Evolutionary conservation across 2,113 vertebrate genomes (phyloP).

Genomic region (Malurus melanocephalus): DNA sequence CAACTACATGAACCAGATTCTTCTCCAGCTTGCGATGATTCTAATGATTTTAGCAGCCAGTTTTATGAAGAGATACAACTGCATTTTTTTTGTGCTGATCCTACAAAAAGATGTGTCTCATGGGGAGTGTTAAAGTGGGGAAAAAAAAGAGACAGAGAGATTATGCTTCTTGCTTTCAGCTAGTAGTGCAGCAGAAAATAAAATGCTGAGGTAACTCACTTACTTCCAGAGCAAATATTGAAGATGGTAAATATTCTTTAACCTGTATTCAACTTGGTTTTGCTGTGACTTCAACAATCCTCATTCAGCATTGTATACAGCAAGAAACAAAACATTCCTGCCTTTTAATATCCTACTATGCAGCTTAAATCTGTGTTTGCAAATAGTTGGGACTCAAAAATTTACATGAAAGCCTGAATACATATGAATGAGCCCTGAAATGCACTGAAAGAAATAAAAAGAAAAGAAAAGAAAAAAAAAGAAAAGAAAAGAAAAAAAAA

Average conservation of each 20-base stretch:
- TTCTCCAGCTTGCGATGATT: background rate
- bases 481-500: no score
- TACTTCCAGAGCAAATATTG: background rate
- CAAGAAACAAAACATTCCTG: background rate
- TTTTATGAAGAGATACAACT: background rate
- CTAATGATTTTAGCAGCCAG: background rate
- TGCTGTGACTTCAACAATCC: background rate
- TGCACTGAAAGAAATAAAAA: no score
- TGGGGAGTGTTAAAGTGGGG: background rate
- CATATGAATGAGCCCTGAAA: background rate
- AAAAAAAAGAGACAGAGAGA: background rate
- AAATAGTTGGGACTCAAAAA: background rate
- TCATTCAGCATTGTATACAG: background rate
- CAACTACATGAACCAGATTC: background rate
- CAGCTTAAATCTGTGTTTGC: background rate
- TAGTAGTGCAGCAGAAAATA: background rate
- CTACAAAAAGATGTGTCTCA: rapidly evolving
- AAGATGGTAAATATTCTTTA: background rate
- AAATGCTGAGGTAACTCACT: background rate
- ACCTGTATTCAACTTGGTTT: background rate
- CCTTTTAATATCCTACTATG: background rate
- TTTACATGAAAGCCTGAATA: background rate
- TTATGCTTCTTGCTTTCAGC: background rate
- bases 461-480: no score
- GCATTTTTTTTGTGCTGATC: background rate